Evolutionary conservation across 1,140 invertebrate species (phyloP), one percentile per base, ranked within the genome.

Genomic region (Hylyphantes graminicola): DNA sequence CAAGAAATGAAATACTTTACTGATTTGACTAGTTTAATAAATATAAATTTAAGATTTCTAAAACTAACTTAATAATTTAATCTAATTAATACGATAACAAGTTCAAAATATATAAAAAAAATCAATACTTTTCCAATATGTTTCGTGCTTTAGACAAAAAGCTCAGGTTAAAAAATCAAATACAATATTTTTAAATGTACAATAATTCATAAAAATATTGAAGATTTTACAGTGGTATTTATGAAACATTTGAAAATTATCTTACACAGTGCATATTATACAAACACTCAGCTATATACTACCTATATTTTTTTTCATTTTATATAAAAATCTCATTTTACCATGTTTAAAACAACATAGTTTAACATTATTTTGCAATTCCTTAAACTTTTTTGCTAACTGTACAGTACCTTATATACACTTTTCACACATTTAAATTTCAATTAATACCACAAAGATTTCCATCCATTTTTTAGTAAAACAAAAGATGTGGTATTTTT

Each of bases 271-370:
- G 79, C 79, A 73, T 59, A 81, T 73, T 53, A 53, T 73, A 81
- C 48, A 81, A 81, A 81, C 79, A 81, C 53, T 81, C 50, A 81
- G 17, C 79, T 81, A 81, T 35, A 35, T 35, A 35, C 35, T 35
- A 2, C 53, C 79, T 81, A 81, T 17, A 53, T n/a, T 35, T 65
- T 78, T 61, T 35, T 63, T 59, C 63, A 63, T 80, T 80, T 81
- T 64, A 50, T 81, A 81, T 81, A 81, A 81, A 81, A 81, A 63
- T 21, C 51, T 19, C 54, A n/a, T 73, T 35, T 73, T n/a, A 73
- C 79, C 67, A 81, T 81, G 79, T 81, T 81, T 81, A 81, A 73
- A 81, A 81, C 67, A 81, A 81, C 79, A 81, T 73, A 81, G 79
- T 61, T 35, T 70, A 70, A 35, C 35, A 35, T n/a, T 15, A 19